Evolutionary conservation across 37 sponge, comb jelly and placozoan genomes (phyloP), one percentile per base, ranked within the genome.

Genomic region (Aphrocallistes beatrix): DNA sequence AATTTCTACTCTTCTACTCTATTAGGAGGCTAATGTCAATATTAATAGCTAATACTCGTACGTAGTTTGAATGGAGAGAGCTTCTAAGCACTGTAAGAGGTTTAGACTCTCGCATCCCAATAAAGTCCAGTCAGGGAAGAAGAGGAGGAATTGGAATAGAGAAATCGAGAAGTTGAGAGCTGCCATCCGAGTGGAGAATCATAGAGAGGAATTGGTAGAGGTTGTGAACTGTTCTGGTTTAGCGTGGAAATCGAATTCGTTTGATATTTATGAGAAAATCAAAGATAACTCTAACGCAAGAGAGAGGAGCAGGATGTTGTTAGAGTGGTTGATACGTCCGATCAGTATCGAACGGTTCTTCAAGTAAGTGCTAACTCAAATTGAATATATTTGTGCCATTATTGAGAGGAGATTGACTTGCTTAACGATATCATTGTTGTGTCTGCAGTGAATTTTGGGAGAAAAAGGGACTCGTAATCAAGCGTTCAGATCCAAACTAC

Each of bases 371-470:
- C 32, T 37, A 49, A 1, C 39, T 50, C 1, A n/a, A 13, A 32
- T 23, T 34, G 36, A 85, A 13, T 0, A 37, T 51, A 19, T 1
- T 1, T 88, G 37, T 69, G 1, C 37, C 81, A 34, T 38, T 88
- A 38, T 16, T 60, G 28, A 81, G 10, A 25, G 6, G 86, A 38
- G 25, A 75, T 81, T 16, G 45, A 0, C 36, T 81, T 16, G 50
- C 23, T 28, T 32, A 81, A 10, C 17, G n/a, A n/a, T n/a, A n/a
- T n/a, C n/a, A n/a, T n/a, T n/a, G n/a, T 36, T 37, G 23, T 21
- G 38, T 69, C 37, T 89, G 28, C 50, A 98, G 96, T 0, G 75
- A 90, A 8, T 37, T 88, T 32, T 98, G 99, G 99, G 99, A 98
- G 89, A 87, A 88, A 85, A 93, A 87, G 38, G 94, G 94, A 36